Base-by-base conservation (phyloP, 2,797 vertebrate genomes). In the Myiotriccus ornatus region DNA sequence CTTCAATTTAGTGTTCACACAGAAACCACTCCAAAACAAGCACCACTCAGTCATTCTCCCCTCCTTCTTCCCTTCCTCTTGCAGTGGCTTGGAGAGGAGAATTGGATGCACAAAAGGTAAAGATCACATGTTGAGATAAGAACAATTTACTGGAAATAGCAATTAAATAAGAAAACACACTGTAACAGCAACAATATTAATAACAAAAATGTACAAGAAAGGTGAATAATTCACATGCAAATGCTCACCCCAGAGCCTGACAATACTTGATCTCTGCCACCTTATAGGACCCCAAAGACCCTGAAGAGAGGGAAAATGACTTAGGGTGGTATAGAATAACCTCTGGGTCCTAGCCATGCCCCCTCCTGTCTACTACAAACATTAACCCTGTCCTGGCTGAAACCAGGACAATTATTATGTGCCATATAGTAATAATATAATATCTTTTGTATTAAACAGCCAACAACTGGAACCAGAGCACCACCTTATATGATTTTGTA, bases 51-150 rank as follows among this genome's bases (percentile, higher is more conserved):
- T 63, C 43, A 57, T 21, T 39, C 12, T 5, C 10, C 13, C 21
- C 28, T 64, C 20, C 14, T 28, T 30, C 16, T 56, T 30, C 28
- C 8, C 14, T n/a, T 63, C 9, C 7, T 6, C 37, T 13, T 28
- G 35, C 27, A 44, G 24, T 6, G 19, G 20, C 7, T 56, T 63
- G 35, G 21, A 70, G 28, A 88, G 14, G 16, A 62, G 16, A 70
- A 30, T 1, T 44, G 6, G 44, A 70, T 24, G 14, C 2, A 17
- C 12, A 37, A 56, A 56, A 18, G 19, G n/a, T 10, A 46, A 34
- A 32, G 22, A 32, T 34, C 17, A 25, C 0, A 0, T 7, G 5
- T 9, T 56, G 32, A 37, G 22, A 10, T 50, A 64, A 63, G 28
- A 70, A 44, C 6, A 46, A 39, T 30, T 69, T 70, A 30, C 17